phyloP scores from a whole-genome alignment of 2,888 invertebrate genomes.

The Drosophila rellima region DNA sequence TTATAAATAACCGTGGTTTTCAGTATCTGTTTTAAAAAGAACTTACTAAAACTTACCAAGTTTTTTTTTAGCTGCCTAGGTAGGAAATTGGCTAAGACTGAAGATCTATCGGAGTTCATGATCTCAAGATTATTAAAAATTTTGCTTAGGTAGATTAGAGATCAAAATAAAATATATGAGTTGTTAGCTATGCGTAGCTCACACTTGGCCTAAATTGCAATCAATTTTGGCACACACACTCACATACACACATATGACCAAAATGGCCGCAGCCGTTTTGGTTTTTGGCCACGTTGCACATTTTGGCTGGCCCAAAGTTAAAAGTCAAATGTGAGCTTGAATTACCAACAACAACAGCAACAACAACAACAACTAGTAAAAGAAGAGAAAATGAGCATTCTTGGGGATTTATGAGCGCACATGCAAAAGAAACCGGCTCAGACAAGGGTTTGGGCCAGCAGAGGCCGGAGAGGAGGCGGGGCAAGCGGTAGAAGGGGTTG shows the following conservation, averaged over 20 bases:
- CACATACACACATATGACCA: conserved; percentile 47
- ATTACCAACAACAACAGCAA: conserved; percentile 57
- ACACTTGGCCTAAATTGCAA: conserved; percentile 43
- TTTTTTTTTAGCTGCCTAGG: too few species aligned
- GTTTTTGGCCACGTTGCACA: conserved; percentile 68
- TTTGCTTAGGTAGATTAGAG: not conserved
- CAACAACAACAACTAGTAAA: conserved; percentile 21
- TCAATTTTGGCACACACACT: conserved; percentile 41
- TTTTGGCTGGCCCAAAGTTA: conserved; percentile 72
- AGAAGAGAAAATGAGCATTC: conserved; percentile 71
- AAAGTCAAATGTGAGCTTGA: conserved; percentile 80
- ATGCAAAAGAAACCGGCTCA: conserved; percentile 75
- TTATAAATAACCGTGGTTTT: too few species aligned
- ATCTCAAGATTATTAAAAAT: not conserved
- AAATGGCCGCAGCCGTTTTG: conserved; percentile 61
- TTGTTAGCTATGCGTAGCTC: conserved; percentile 29
- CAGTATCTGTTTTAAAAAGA: too few species aligned
- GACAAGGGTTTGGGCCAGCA: conserved; percentile 45
- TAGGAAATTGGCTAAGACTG: not conserved
- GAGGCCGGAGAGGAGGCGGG: conserved; percentile 11
- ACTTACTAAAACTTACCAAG: too few species aligned
- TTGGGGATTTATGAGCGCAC: conserved; percentile 76
- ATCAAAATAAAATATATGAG: not conserved
- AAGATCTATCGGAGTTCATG: not conserved
- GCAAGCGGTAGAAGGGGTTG: not conserved